Evolutionary conservation across 2,113 vertebrate genomes (phyloP), one percentile per base, ranked within the genome.

Genomic region (Sterna hirundo): DNA sequence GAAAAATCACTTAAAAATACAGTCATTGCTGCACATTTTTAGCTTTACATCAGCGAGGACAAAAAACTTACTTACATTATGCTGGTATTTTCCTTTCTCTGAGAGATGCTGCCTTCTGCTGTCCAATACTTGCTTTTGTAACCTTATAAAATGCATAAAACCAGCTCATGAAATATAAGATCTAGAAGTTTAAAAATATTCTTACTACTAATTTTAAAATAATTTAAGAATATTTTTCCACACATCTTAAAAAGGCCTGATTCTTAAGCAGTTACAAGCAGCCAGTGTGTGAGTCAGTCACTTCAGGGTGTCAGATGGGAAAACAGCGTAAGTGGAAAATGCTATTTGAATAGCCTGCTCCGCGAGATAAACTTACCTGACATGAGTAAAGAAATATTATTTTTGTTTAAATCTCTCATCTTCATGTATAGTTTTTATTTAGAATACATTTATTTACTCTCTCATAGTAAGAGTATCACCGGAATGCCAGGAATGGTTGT

Each of bases 81-180:
- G 90, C 9, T 68, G 95, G 44, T 95, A 86, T 81, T 97, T 98
- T 70, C 85, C 95, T 68, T 94, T 96, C 82, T 97, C 93, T 54
- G 96, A 74, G n/a, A 97, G 72, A 55, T 97, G 90, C 47, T 96
- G 98, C 96, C 76, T 98, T 86, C 97, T 97, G 75, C 91, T 97
- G 75, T 96, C 97, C 29, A 91, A 76, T 78, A 95, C 93, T 77
- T 97, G 90, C 75, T 97, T 65, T 88, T 98, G 94, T 83, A 96
- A 58, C 92, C 99, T 98, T 98, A 90, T 62, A 92, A 91, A 93
- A 87, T 42, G 38, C 86, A 93, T 34, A 92, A 51, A 83, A 70
- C 88, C 85, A 88, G 52, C 23, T 11, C 79, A 72, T 83, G 75
- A 88, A 86, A 83, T 49, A 15, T 6, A 55, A 76, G 38, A 60